Evolutionary conservation across 2,888 invertebrate species (phyloP).

Genomic region (Lottia scabra): DNA sequence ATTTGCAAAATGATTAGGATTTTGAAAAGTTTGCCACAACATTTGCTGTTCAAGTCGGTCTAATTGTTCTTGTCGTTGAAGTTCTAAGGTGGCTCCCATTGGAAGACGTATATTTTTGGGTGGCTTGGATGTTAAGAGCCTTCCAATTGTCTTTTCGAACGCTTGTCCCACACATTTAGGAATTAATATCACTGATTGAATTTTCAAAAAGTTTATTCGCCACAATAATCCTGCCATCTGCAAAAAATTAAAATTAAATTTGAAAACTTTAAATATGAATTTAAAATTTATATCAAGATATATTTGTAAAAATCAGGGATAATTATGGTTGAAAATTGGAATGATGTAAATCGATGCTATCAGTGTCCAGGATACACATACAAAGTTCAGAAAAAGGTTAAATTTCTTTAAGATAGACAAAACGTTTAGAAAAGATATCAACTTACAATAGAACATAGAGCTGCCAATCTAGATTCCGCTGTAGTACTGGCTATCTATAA

Average conservation of each 20-base stretch:
- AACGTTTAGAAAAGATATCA: too few relatives aligned
- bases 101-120: constrained; percentile 65
- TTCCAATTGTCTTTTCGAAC: constrained; percentile 66
- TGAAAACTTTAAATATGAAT: too few relatives aligned
- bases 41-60: constrained; percentile 72
- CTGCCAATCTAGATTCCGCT: constrained; percentile 67
- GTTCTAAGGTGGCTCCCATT: constrained; percentile 72
- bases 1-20: constrained; percentile 5
- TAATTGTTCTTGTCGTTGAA: constrained; percentile 72
- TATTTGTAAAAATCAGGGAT: too few relatives aligned
- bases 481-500: constrained; percentile 60
- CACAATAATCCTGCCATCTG: constrained; percentile 71
- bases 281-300: too few relatives aligned
- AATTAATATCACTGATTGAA: constrained; percentile 67
- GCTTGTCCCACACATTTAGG: constrained; percentile 67
- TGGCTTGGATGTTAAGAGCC: constrained; percentile 68
- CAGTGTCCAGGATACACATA: too few relatives aligned
- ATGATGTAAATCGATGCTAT: too few relatives aligned
- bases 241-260: constrained; percentile 32
- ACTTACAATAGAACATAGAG: constrained; percentile 70
- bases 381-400: too few relatives aligned
- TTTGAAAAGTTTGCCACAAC: constrained; percentile 48
- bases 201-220: constrained; percentile 68
- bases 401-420: too few relatives aligned
- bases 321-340: background rate